Evolutionary conservation across 2,797 vertebrate species (phyloP).

Genomic region (Lacerta agilis): DNA sequence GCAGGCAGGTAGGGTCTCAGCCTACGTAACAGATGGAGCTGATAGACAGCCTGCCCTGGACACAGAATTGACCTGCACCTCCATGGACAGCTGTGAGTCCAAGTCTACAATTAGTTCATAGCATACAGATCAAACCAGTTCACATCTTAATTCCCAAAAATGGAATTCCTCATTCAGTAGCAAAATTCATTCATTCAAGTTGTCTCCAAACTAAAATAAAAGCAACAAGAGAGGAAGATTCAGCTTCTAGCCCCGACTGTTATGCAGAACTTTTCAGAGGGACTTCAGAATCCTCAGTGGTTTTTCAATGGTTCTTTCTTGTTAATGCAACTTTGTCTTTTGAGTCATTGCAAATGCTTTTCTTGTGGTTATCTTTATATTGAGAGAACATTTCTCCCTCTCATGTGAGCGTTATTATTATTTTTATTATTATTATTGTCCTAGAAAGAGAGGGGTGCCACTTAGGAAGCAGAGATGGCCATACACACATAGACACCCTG

Average conservation of each 20-base stretch:
- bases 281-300: neutral
- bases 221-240: neutral
- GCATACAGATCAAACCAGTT: too few species aligned
- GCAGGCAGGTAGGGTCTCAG: too few species aligned
- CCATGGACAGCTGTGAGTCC: too few species aligned
- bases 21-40: too few species aligned
- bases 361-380: neutral
- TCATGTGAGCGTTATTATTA: too few species aligned
- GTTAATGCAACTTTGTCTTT: neutral
- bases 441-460: neutral
- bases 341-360: neutral
- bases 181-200: slow-evolving; percentile 73
- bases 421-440: neutral
- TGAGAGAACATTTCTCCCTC: neutral
- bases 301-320: neutral
- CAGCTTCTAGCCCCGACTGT: neutral
- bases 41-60: too few species aligned
- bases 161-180: neutral
- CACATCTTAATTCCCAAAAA: too few species aligned
- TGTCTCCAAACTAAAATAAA: slow-evolving; percentile 40
- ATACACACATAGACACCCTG: too few species aligned
- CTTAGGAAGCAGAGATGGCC: too few species aligned
- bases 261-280: neutral
- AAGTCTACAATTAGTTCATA: too few species aligned
- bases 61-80: too few species aligned